Evolutionary conservation across 2,113 vertebrate species (phyloP).

Genomic region (Pelobates fuscus): DNA sequence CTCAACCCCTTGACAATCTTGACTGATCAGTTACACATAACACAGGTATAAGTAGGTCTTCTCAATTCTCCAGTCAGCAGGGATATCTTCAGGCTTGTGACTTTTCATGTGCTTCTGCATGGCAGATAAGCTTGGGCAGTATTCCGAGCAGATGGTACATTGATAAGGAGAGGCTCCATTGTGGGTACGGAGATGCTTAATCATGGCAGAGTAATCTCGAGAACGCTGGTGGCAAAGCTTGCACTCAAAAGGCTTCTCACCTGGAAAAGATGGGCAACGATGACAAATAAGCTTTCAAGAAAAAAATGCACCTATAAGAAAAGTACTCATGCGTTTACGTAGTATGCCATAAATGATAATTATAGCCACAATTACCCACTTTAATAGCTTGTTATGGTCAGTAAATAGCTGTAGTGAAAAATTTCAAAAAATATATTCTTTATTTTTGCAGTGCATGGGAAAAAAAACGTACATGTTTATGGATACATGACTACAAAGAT

Average conservation of each 20-base stretch:
- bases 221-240: slow-evolving; percentile 98
- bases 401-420: too few species aligned
- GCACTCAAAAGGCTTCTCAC: slow-evolving; percentile 98
- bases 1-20: slow-evolving; percentile 37
- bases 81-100: slow-evolving; percentile 96
- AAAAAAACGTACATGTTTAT: too few species aligned
- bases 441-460: too few species aligned
- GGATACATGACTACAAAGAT: too few species aligned
- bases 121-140: slow-evolving; percentile 97
- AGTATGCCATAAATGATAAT: too few species aligned
- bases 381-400: too few species aligned
- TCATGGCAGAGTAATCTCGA: slow-evolving; percentile 99
- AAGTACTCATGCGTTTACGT: too few species aligned
- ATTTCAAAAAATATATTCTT: too few species aligned
- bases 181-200: slow-evolving; percentile 98
- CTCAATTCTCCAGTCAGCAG: slow-evolving; percentile 98
- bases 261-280: slow-evolving; percentile 59
- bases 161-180: slow-evolving; percentile 97
- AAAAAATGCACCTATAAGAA: too few species aligned
- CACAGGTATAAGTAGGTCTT: slow-evolving; percentile 99
- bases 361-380: too few species aligned
- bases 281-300: too few species aligned
- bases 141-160: slow-evolving; percentile 98
- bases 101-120: slow-evolving; percentile 99
- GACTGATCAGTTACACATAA: slow-evolving; percentile 77